phyloP scores from a whole-genome alignment of 2,888 invertebrate species.

The Molanna angustata region DNA sequence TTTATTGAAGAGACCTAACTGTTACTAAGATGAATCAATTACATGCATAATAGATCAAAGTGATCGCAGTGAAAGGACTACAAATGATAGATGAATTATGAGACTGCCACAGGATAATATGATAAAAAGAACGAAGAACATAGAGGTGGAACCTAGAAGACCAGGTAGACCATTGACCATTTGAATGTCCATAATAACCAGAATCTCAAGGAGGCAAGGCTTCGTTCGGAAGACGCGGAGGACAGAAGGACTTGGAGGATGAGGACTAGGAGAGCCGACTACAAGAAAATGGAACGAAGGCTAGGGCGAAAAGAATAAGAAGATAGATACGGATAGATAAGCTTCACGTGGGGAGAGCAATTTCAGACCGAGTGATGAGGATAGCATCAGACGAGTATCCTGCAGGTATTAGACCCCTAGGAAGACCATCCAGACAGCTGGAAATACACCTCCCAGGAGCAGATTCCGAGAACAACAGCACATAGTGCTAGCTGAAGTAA shows the following conservation, averaged over 20 bases:
- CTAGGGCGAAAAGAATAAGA: neutral
- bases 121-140: neutral
- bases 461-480: too few relatives aligned
- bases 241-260: neutral
- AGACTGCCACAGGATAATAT: neutral
- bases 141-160: neutral
- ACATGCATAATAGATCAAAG: too few relatives aligned
- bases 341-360: neutral
- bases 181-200: neutral
- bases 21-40: too few relatives aligned
- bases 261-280: neutral
- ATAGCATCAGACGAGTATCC: neutral
- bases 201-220: neutral
- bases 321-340: neutral
- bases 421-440: too few relatives aligned
- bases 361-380: neutral
- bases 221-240: neutral
- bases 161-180: neutral
- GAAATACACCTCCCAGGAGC: too few relatives aligned
- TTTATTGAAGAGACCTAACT: too few relatives aligned
- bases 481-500: too few relatives aligned
- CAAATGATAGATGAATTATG: neutral
- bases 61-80: too few relatives aligned
- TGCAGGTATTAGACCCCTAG: too few relatives aligned
- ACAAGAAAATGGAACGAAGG: neutral